Evolutionary conservation across 2,113 vertebrate genomes (phyloP), one percentile per base, ranked within the genome.

Genomic region (Rhodinocichla rosea): DNA sequence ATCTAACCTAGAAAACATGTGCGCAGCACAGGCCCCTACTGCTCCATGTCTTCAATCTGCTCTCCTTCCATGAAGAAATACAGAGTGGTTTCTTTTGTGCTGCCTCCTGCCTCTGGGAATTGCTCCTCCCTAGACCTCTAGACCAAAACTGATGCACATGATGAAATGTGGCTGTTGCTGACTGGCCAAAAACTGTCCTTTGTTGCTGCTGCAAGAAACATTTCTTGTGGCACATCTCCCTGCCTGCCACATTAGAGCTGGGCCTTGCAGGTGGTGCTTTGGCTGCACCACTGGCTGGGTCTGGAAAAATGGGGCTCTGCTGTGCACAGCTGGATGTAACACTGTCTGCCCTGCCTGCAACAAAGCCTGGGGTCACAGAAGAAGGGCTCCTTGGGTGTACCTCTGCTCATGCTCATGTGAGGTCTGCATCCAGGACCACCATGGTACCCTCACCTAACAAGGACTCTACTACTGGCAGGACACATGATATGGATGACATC

Each of bases 401-500:
- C 26, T 57, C 50, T 70, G 14, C 11, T 62, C 15, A 23, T 26
- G 30, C 26, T 71, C 65, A 55, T n/a, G 7, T 2, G 1, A 77
- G 30, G 26, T 78, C 28, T 50, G 50, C 26, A 81, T 53, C 28
- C 47, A 78, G 55, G 64, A 49, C 23, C 22, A 75, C 30, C 11
- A 15, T 1, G 19, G 8, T 13, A 47, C 2, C 35, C 6, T 50
- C 22, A 33, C 4, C 28, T 70, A 74, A 69, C 15, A 45, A 50
- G 18, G 26, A 53, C 8, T 12, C 32, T 40, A 1, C 5, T 69
- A 47, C 11, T 52, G 24, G 60, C 27, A 87, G 55, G 13, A 42
- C 20, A 62, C 5, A 27, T 0, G 1, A 49, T 17, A 68, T 0
- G 4, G 37, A 47, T 6, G 57, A 68, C n/a, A 50, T 32, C 9